Conservation (phyloP, 2,888 invertebrate genomes). For the Leptinotarsa peninsularis region DNA sequence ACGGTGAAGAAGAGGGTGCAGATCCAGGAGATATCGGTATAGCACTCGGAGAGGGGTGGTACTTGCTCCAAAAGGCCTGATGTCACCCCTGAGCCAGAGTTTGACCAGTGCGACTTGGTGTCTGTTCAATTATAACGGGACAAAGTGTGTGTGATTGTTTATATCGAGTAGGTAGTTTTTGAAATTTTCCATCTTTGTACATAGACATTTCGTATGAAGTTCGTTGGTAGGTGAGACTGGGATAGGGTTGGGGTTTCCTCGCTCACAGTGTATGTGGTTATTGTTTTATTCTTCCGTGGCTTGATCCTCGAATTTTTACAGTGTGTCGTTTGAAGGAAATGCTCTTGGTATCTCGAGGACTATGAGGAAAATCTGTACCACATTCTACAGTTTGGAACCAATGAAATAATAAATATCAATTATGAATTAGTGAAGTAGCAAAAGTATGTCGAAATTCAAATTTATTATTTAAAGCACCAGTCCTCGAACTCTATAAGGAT, state of each 20-base stretch:
- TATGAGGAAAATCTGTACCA: too few species aligned
- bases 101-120: conserved; percentile 61
- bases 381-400: too few species aligned
- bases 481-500: too few species aligned
- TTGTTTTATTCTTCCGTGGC: too few species aligned
- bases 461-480: too few species aligned
- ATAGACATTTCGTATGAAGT: conserved; percentile 24
- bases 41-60: conserved; percentile 65
- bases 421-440: too few species aligned
- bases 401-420: too few species aligned
- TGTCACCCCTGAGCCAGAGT: conserved; percentile 57
- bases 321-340: too few species aligned
- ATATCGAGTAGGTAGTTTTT: conserved; percentile 46
- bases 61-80: conserved; percentile 50
- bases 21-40: conserved; percentile 85
- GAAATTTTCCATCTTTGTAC: conserved; percentile 32
- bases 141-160: conserved; percentile 56
- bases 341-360: too few species aligned
- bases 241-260: not conserved
- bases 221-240: not conserved
- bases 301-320: too few species aligned
- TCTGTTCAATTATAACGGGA: conserved; percentile 63
- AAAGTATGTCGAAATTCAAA: too few species aligned
- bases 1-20: conserved; percentile 83
- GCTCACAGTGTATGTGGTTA: too few species aligned